Evolutionary conservation across 2,888 invertebrate species (phyloP), one percentile per base, ranked within the genome.

Genomic region (Autographa gamma): DNA sequence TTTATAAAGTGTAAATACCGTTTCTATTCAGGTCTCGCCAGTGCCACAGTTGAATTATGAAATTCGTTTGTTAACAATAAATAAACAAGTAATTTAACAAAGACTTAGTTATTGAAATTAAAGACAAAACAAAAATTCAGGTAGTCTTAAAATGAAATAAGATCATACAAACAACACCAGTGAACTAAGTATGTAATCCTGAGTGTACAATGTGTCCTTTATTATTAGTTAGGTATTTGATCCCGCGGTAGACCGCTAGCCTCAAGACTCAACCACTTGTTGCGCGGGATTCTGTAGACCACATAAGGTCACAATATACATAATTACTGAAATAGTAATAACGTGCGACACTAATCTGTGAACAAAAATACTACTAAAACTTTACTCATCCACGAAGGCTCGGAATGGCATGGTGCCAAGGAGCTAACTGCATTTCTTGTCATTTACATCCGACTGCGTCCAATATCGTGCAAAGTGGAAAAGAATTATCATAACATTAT

Each of bases 211-310:
- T 56, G 16, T 66, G 61, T 61, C 74, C 63, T 73, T 77, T 70
- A 69, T 72, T 71, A 73, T 73, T 71, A 60, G 63, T 16, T 58
- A 78, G 70, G 34, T 58, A 82, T 79, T 74, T 69, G 77, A 78
- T 80, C 67, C 73, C 56, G 83, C 68, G 83, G 85, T 82, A 74
- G 58, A 68, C 85, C 86, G 73, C 85, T 72, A 71, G 72, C 83
- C 85, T 82, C 83, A 84, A 85, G 84, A 82, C 79, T 83, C 69
- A 72, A 81, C 85, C 86, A 88, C 88, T 86, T 88, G 88, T 88
- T 87, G 88, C 85, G 73, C 56, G 71, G 78, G 74, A 83, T 79
- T 76, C 77, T 74, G 66, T 71, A 74, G 63, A 80, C 83, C 85
- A 84, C 84, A 86, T 82, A 60, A 59, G 63, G 66, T 60, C 63